Conservation (phyloP, 2,113 vertebrate species). For the Sorex fumeus region DNA sequence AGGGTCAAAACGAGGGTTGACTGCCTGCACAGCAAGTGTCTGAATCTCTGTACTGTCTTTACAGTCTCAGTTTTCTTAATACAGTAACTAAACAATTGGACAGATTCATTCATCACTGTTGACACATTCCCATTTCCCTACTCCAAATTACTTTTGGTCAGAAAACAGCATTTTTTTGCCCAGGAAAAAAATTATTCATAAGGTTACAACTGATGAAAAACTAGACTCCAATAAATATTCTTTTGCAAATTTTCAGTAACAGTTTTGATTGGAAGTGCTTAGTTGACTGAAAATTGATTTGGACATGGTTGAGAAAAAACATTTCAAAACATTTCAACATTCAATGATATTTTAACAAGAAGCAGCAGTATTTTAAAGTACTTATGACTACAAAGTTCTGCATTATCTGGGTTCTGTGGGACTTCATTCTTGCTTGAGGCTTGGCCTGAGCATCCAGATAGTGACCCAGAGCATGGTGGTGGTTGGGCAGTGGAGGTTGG, state of each 20-base stretch:
- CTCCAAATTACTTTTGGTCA: conserved; percentile 25
- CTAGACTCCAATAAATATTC: not conserved
- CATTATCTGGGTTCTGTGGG: too few species aligned
- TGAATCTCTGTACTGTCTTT: too few species aligned
- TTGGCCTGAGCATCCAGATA: too few species aligned
- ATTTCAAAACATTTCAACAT: not conserved
- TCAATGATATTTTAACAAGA: conserved; percentile 43
- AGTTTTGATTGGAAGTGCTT: conserved; percentile 12
- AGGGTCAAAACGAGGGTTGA: too few species aligned
- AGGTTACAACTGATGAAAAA: conserved; percentile 35
- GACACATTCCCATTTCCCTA: not conserved
- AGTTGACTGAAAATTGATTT: not conserved
- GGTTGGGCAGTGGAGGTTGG: too few species aligned
- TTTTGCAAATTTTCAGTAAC: conserved; percentile 18
- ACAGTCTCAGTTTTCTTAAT: not conserved
- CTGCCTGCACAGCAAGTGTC: too few species aligned
- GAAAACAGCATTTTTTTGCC: conserved; percentile 16
- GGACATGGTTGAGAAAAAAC: not conserved
- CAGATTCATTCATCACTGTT: conserved; percentile 24
- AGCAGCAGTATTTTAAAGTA: not conserved
- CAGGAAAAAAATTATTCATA: not conserved
- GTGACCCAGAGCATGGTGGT: too few species aligned
- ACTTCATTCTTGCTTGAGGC: too few species aligned
- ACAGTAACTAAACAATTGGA: conserved; percentile 10
- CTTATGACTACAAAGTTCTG: not conserved